Conservation (phyloP, 1,140 invertebrate genomes). For the Euschistus heros region DNA sequence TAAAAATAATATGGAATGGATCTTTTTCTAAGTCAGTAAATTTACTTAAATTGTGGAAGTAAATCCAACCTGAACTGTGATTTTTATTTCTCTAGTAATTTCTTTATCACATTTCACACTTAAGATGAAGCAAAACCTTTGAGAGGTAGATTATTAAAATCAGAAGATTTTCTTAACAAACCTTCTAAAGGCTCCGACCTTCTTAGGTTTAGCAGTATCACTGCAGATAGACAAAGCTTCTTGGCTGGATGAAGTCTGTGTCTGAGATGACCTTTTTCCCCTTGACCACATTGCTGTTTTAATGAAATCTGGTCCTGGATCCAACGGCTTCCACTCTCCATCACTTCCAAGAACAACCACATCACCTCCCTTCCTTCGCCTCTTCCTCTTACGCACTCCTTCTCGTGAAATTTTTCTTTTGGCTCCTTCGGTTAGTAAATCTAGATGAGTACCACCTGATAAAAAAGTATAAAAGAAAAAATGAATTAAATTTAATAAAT, state of each 20-base stretch:
- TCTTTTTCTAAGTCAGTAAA: no score
- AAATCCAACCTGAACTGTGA: no score
- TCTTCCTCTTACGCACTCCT: slow-evolving; percentile 33
- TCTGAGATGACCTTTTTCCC: slow-evolving; percentile 37
- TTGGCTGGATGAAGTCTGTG: slow-evolving; percentile 22
- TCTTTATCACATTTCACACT: no score
- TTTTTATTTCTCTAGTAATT: no score
- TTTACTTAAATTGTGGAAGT: no score
- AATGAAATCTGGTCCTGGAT: slow-evolving; percentile 32
- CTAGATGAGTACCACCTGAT: slow-evolving; percentile 35
- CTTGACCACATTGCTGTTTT: slow-evolving; percentile 37
- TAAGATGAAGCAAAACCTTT: neutral
- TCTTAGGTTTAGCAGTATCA: slow-evolving; percentile 39
- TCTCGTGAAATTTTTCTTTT: slow-evolving; percentile 25
- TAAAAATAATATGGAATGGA: no score
- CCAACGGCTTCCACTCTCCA: slow-evolving; percentile 27
- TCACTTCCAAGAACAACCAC: slow-evolving; percentile 35
- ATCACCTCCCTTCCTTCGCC: slow-evolving; percentile 34
- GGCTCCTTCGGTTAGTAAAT: slow-evolving; percentile 39
- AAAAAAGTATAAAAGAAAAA: neutral
- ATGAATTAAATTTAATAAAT: no score
- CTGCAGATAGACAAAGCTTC: slow-evolving; percentile 28
- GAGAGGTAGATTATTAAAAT: slow-evolving; percentile 27
- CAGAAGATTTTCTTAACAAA: slow-evolving; percentile 55
- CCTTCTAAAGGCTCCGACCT: slow-evolving; percentile 43